A percentile compares a stretch with the other conserved stretches of the same genome.
These are phyloP conservation scores for Pogonophryne albipinna DNA, from an alignment of 2,797 vertebrate genomes.

Conservation along the genomic window DNA sequence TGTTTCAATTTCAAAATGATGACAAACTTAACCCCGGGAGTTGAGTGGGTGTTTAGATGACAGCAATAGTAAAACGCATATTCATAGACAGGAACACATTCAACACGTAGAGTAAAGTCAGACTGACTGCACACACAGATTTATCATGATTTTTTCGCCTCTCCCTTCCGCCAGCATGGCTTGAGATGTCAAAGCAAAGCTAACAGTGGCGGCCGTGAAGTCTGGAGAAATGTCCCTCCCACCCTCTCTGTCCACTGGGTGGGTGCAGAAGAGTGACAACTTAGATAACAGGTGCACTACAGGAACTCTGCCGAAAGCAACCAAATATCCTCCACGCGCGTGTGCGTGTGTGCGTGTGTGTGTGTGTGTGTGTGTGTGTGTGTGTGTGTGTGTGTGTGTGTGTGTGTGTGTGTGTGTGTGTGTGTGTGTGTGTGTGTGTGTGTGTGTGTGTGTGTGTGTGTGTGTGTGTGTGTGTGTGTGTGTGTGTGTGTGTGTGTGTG, in stretches of 20 bases:
- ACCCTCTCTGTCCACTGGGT: constrained; percentile 81
- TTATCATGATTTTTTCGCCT: constrained; percentile 55
- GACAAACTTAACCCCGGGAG: neutral
- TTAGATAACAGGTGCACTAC: constrained; percentile 67
- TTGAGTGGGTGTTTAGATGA: neutral
- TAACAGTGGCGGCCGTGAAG: constrained; percentile 72
- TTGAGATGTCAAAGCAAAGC: constrained; percentile 73
- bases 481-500: constrained; percentile 14
- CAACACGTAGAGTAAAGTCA: constrained; percentile 30
- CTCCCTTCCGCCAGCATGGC: constrained; percentile 60
- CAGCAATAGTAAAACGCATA: neutral
- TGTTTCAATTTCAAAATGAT: constrained; percentile 1
- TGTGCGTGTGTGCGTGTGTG: constrained; percentile 8
- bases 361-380: constrained; percentile 15
- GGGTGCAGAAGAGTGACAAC: constrained; percentile 63
- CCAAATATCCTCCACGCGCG: neutral
- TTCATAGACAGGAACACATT: constrained; percentile 28
- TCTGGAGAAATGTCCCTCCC: constrained; percentile 66
- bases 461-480: constrained; percentile 17
- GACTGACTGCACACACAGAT: constrained; percentile 56
- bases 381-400: constrained; percentile 17
- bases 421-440: constrained; percentile 19
- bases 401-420: constrained; percentile 10
- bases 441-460: constrained; percentile 11
- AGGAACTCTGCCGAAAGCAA: constrained; percentile 50